Percentiles rank a stretch among this genome's conserved stretches.
Conservation (phyloP, 2,113 vertebrate genomes). For the Calyptommatus sinebrachiatus region DNA sequence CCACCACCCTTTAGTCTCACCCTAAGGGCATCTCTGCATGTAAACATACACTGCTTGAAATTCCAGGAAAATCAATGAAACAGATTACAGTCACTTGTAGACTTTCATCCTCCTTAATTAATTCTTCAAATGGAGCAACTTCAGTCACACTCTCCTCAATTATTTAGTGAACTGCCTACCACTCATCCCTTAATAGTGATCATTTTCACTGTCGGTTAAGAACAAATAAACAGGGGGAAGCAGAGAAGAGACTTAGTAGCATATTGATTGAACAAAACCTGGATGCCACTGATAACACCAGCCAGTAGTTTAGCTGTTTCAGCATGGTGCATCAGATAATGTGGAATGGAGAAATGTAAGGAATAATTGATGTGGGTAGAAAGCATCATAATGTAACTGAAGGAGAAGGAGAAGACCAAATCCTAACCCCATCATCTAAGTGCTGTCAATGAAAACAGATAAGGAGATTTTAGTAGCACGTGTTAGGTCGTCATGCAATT, state of each 20-base stretch:
- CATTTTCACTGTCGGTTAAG: conserved; percentile 14
- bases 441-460: neutral
- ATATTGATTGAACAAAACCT: conserved; percentile 30
- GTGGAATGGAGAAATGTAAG: conserved; percentile 38
- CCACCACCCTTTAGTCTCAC: no score
- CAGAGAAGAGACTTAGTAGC: conserved; percentile 1
- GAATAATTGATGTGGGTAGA: conserved; percentile 39
- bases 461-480: conserved; percentile 21
- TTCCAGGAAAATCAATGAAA: neutral
- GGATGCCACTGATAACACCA: neutral
- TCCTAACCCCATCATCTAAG: neutral
- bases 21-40: no score
- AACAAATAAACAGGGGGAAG: neutral
- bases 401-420: conserved; percentile 1
- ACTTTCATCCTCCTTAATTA: conserved; percentile 22
- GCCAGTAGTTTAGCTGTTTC: conserved; percentile 11
- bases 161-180: conserved; percentile 36
- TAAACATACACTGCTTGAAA: neutral
- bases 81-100: neutral
- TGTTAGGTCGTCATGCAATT: conserved; percentile 1
- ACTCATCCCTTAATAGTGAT: conserved; percentile 27
- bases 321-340: conserved; percentile 33
- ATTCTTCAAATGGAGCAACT: conserved; percentile 27
- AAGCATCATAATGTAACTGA: neutral
- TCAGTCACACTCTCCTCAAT: conserved; percentile 22